Evolutionary conservation across 2,888 invertebrate genomes (phyloP).

Genomic region (Anaspis maculata): DNA sequence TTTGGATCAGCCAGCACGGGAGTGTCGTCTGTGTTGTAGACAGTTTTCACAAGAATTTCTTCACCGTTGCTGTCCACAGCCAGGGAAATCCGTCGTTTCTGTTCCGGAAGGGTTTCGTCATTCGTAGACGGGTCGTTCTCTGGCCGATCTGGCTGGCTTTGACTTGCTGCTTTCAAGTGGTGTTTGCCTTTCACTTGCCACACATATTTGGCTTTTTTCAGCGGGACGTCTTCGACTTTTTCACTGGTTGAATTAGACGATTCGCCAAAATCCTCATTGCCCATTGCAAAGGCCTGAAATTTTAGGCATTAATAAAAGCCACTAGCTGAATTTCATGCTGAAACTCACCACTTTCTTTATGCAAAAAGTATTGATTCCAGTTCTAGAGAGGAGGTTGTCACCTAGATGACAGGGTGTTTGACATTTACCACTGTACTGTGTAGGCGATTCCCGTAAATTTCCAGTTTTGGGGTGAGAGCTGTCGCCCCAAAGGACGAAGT

Average conservation of each 20-base stretch:
- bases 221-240: no score
- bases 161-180: conserved; percentile 46
- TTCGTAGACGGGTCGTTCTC: conserved; percentile 32
- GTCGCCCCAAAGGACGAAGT: no score
- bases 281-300: no score
- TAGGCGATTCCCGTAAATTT: no score
- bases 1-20: conserved; percentile 29
- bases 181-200: conserved; percentile 62
- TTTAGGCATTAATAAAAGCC: no score
- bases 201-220: conserved; percentile 57
- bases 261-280: conserved; percentile 32
- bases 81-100: conserved; percentile 17
- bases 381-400: no score
- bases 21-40: conserved; percentile 19
- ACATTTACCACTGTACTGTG: no score
- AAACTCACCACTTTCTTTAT: no score
- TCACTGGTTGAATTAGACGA: conserved; percentile 46
- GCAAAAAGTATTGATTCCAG: no score
- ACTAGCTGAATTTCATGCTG: no score
- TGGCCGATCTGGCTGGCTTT: conserved; percentile 4
- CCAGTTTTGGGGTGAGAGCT: no score
- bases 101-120: conserved; percentile 28
- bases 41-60: conserved; percentile 6
- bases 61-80: conserved; percentile 23
- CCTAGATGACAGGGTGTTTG: no score